Conservation (phyloP, 1,140 invertebrate genomes). For the Neuroterus valhalla region DNA sequence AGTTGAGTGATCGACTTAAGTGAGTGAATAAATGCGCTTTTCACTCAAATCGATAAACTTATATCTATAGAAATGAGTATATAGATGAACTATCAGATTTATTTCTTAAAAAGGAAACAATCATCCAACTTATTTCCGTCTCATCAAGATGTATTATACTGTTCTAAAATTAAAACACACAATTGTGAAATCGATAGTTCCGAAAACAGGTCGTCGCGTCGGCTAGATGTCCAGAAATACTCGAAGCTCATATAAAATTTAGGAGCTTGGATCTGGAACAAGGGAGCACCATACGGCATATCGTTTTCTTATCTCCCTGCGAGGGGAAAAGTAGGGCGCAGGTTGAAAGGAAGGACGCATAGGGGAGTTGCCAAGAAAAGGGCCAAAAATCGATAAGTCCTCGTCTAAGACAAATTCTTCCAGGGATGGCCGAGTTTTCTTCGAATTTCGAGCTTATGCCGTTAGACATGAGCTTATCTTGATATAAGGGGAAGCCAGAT, state of each 20-base stretch:
- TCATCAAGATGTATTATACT: background rate
- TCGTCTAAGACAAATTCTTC: constrained; percentile 55
- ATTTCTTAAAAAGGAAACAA: no score
- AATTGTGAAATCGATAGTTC: background rate
- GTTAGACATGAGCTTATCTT: constrained; percentile 45
- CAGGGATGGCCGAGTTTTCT: constrained; percentile 42
- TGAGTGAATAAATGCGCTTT: constrained; percentile 31
- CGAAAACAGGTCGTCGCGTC: background rate
- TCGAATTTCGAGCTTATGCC: constrained; percentile 45
- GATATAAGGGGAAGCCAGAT: background rate
- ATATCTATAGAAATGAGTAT: no score
- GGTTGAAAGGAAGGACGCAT: constrained; percentile 36
- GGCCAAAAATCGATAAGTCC: constrained; percentile 44
- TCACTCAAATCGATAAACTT: constrained; percentile 3
- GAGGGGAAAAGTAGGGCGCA: constrained; percentile 27
- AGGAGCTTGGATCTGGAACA: background rate
- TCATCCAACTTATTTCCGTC: no score
- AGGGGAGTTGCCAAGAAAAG: constrained; percentile 40
- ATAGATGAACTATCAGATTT: no score
- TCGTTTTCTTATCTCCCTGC: constrained; percentile 10
- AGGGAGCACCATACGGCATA: background rate
- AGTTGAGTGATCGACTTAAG: background rate
- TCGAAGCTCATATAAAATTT: no score
- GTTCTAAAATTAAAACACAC: background rate
- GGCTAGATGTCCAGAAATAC: background rate